These are phyloP conservation scores for Colletes latitarsis DNA, from an alignment of 1,140 invertebrate species.

Conservation along the genomic window DNA sequence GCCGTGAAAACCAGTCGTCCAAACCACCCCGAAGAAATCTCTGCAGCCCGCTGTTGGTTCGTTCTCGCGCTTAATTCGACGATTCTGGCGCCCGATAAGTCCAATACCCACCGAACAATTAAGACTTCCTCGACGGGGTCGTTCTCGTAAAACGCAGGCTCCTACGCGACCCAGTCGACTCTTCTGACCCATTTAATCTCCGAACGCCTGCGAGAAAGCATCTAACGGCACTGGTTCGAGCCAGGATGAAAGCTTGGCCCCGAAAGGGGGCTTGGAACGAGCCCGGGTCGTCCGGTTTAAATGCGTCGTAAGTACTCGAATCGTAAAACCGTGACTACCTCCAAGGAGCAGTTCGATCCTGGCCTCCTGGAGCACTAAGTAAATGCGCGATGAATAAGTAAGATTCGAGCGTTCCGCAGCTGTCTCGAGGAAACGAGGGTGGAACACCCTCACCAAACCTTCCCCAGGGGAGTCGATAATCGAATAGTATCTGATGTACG, in stretches of 20 bases:
- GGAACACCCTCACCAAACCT: slow-evolving; percentile 10
- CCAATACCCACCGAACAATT: slow-evolving; percentile 30
- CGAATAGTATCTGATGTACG: slow-evolving; percentile 57
- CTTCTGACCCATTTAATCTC: slow-evolving; percentile 59
- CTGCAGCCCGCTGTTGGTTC: background rate
- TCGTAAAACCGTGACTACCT: slow-evolving; percentile 61
- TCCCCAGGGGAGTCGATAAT: slow-evolving; percentile 56
- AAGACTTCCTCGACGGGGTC: slow-evolving; percentile 16
- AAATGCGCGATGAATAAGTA: slow-evolving; percentile 73
- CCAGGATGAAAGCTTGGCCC: slow-evolving; percentile 1
- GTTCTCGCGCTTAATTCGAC: background rate
- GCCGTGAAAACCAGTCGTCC: too few species aligned
- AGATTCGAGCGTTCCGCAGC: slow-evolving; percentile 45
- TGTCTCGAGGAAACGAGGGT: slow-evolving; percentile 26
- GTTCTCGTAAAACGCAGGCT: slow-evolving; percentile 44
- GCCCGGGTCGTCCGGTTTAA: slow-evolving; percentile 43
- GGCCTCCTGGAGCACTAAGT: slow-evolving; percentile 57
- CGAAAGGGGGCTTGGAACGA: slow-evolving; percentile 23
- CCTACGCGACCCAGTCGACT: slow-evolving; percentile 16
- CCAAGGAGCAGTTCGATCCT: slow-evolving; percentile 58
- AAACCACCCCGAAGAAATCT: background rate
- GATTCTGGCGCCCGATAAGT: background rate
- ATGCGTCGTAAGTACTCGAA: slow-evolving; percentile 54
- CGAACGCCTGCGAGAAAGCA: slow-evolving; percentile 39
- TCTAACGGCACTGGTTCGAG: slow-evolving; percentile 16